These are phyloP conservation scores for Umimayanthus chanpuru DNA, from an alignment of 92 coral and sea anemone genomes.

Conservation along the genomic window DNA sequence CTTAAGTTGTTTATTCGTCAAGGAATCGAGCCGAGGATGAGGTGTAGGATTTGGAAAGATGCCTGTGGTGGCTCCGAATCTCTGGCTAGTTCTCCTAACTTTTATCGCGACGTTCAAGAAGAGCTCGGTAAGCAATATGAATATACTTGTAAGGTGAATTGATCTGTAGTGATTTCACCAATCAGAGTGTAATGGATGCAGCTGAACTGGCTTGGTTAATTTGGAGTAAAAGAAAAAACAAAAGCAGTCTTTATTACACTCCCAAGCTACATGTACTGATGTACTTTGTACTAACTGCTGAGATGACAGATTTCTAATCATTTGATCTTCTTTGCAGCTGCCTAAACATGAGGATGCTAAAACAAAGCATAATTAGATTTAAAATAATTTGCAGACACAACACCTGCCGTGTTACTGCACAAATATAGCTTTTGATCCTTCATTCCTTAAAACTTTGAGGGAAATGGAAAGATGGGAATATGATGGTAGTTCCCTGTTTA, in stretches of 20 bases:
- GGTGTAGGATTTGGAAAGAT: slow-evolving; percentile 65
- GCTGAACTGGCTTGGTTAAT: not conserved
- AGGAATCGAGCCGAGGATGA: slow-evolving; percentile 64
- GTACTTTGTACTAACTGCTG: no score
- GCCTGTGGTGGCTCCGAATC: slow-evolving; percentile 68
- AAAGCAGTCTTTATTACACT: not conserved
- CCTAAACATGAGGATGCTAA: no score
- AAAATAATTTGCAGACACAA: no score
- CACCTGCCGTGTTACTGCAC: no score
- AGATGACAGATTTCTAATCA: no score
- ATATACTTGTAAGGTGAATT: not conserved
- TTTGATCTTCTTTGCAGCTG: no score
- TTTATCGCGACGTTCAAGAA: slow-evolving; percentile 66
- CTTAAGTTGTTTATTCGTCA: slow-evolving; percentile 72
- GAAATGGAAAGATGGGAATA: no score
- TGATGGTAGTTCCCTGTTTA: no score
- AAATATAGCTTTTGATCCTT: no score
- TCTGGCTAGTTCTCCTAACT: slow-evolving; percentile 54
- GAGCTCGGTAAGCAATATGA: slow-evolving; percentile 66
- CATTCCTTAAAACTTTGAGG: no score
- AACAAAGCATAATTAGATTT: no score
- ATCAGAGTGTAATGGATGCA: not conserved
- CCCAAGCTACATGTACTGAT: not conserved
- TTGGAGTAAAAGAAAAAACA: not conserved
- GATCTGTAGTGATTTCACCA: not conserved